These are phyloP conservation scores for Heliconius himera DNA, from an alignment of 1,140 invertebrate species.

Conservation along the genomic window DNA sequence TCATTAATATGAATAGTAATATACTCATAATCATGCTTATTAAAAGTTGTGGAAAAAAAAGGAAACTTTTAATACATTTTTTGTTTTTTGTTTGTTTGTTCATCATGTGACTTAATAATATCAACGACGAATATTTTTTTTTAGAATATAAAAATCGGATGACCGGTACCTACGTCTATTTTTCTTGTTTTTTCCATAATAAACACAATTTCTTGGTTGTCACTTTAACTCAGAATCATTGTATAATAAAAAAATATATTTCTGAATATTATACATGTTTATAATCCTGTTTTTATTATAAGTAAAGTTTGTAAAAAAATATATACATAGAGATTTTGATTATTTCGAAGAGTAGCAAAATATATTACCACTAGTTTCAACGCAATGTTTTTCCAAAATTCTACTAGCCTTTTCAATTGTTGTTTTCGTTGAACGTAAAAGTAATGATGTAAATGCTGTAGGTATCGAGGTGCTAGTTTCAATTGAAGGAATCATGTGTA, in stretches of 20 bases:
- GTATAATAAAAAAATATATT: neutral
- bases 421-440: neutral
- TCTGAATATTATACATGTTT: too few species aligned
- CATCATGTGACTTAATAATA: neutral
- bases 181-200: too few species aligned
- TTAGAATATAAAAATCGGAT: too few species aligned
- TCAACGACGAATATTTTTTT: neutral
- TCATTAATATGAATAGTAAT: neutral
- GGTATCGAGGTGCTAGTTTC: neutral
- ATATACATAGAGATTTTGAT: neutral
- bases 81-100: neutral
- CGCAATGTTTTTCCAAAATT: slow-evolving; percentile 43
- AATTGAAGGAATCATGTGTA: neutral
- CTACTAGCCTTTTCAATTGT: neutral
- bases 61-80: neutral
- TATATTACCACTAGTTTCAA: slow-evolving; percentile 54
- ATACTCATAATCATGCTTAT: neutral
- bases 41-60: neutral
- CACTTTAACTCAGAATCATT: neutral
- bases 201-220: too few species aligned
- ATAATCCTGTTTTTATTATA: too few species aligned
- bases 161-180: too few species aligned
- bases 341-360: slow-evolving; percentile 53
- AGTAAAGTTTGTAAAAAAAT: too few species aligned
- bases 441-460: neutral